phyloP scores from a whole-genome alignment of 2,888 invertebrate species.

The Agriotes lineatus region DNA sequence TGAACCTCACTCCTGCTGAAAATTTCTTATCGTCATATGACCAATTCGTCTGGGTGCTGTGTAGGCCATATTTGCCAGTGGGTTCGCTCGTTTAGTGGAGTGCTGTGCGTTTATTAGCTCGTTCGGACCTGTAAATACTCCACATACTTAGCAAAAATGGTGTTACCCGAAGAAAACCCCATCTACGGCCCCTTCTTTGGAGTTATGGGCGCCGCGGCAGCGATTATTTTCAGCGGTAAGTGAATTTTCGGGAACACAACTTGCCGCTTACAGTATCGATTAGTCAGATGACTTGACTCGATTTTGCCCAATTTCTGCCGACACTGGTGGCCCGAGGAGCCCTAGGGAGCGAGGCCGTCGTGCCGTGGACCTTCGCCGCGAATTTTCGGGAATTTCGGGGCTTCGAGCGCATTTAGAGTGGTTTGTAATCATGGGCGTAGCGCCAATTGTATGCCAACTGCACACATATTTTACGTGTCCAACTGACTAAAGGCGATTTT shows the following conservation, averaged over 20 bases:
- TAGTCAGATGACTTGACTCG: constrained; percentile 50
- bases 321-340: neutral
- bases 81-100: constrained; percentile 85
- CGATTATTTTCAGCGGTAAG: constrained; percentile 99
- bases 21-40: constrained; percentile 81
- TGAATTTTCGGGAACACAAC: constrained; percentile 64
- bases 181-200: constrained; percentile 99
- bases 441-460: constrained; percentile 56
- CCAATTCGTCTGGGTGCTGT: constrained; percentile 73
- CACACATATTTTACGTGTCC: constrained; percentile 36
- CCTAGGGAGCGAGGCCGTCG: neutral
- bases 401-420: constrained; percentile 4
- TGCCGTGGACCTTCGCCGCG: neutral
- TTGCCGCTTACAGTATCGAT: constrained; percentile 52
- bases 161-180: constrained; percentile 72
- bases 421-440: constrained; percentile 56
- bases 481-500: neutral
- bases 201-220: constrained; percentile 99
- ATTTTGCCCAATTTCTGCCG: neutral
- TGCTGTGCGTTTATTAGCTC: constrained; percentile 80
- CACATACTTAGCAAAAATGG: constrained; percentile 60
- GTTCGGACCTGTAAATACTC: constrained; percentile 80
- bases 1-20: constrained; percentile 63
- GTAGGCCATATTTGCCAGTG: constrained; percentile 90
- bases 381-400: constrained; percentile 2